Conservation (phyloP, 1,140 invertebrate species). For the Heliconius melpomene region DNA sequence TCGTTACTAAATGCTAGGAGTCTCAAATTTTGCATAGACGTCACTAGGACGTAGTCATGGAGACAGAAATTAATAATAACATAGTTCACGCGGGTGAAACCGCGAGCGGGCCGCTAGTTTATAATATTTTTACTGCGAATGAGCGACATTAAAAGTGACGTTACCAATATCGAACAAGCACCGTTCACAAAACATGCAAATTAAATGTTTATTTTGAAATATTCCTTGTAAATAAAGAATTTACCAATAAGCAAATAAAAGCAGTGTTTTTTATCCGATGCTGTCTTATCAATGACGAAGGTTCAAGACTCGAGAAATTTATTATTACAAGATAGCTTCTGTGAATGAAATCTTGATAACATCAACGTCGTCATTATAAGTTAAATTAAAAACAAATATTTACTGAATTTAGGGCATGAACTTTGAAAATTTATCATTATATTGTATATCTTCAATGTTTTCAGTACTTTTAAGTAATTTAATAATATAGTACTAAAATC, state of each 20-base stretch:
- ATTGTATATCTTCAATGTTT: not conserved
- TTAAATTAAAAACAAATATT: constrained; percentile 31
- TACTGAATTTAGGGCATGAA: constrained; percentile 42
- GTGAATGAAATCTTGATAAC: constrained; percentile 4
- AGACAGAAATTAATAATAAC: too few species aligned
- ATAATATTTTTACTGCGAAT: not conserved
- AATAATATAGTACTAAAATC: too few species aligned
- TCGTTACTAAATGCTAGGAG: too few species aligned
- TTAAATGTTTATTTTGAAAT: not conserved
- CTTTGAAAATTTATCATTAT: constrained; percentile 41
- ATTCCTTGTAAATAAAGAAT: not conserved
- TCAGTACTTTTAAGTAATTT: not conserved
- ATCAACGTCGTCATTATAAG: constrained; percentile 25
- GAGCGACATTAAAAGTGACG: not conserved
- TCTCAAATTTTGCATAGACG: too few species aligned
- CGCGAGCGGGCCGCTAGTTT: too few species aligned
- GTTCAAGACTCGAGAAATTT: not conserved
- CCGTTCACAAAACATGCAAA: not conserved
- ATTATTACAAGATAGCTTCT: constrained; percentile 5
- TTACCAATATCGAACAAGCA: not conserved
- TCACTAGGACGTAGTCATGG: too few species aligned
- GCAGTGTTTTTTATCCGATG: not conserved
- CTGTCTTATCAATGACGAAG: constrained; percentile 5
- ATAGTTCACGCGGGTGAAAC: too few species aligned
- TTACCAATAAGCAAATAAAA: constrained; percentile 1